Conservation (phyloP, 1,140 invertebrate genomes). For the Aphis craccivora region DNA sequence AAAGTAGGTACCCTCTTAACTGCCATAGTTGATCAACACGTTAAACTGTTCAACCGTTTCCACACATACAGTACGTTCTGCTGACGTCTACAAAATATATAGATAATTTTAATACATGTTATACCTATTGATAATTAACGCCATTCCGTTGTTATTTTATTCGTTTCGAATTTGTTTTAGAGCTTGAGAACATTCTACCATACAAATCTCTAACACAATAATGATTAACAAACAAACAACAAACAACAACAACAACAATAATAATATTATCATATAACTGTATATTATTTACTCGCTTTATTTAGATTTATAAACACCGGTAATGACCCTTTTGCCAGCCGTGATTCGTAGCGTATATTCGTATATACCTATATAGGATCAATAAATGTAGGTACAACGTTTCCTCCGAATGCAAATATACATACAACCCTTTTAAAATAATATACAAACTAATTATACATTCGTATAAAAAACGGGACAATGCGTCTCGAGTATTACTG, state of each 20-base stretch:
- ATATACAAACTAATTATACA: not conserved
- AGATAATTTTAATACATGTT: not conserved
- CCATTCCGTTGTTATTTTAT: not conserved
- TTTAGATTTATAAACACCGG: constrained; percentile 1
- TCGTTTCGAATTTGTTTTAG: not conserved
- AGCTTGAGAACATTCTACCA: not conserved
- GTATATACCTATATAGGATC: not conserved
- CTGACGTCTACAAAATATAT: not conserved
- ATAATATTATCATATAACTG: not conserved
- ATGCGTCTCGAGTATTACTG: not conserved
- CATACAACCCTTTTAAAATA: not conserved
- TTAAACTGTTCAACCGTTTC: not conserved
- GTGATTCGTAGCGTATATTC: not conserved
- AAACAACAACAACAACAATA: not conserved
- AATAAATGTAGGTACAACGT: not conserved
- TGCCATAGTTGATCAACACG: not conserved
- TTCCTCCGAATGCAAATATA: not conserved
- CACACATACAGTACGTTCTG: too few species aligned
- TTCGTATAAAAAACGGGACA: not conserved
- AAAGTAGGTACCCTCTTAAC: not conserved
- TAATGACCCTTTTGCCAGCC: not conserved
- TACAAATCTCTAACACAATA: not conserved
- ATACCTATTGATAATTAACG: not conserved
- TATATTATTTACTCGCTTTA: not conserved
- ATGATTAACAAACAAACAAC: not conserved